Evolutionary conservation across 1,140 invertebrate species (phyloP).

Genomic region (Zaprionus kolodkinae): DNA sequence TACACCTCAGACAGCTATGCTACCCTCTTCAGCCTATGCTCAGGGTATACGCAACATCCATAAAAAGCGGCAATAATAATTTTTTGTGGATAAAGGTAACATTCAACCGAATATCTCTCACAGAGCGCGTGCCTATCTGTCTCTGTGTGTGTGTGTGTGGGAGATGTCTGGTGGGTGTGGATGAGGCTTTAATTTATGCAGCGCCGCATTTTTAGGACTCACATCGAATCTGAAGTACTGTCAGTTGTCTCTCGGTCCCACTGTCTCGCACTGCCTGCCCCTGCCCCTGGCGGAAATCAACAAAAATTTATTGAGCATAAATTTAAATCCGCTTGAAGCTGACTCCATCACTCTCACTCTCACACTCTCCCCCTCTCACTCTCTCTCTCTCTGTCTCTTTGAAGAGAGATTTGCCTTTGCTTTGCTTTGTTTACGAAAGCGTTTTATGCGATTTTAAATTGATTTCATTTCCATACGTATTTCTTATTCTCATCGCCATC

Average conservation of each 20-base stretch:
- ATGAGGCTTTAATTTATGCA: conserved; percentile 74
- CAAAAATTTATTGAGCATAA: conserved; percentile 84
- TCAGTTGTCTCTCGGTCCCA: not conserved
- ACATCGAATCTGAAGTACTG: conserved; percentile 25
- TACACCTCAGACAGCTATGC: not conserved
- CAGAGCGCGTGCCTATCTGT: not conserved
- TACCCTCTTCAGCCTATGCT: not conserved
- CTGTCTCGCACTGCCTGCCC: not conserved
- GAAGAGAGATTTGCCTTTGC: conserved; percentile 25
- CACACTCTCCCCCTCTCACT: conserved; percentile 22
- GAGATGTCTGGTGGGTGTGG: not conserved
- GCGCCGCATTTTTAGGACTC: conserved; percentile 70
- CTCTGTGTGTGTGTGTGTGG: not conserved
- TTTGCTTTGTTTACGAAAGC: conserved; percentile 69
- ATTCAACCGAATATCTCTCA: conserved; percentile 1
- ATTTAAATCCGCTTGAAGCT: conserved; percentile 71
- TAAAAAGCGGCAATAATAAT: conserved; percentile 68
- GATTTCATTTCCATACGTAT: conserved; percentile 72
- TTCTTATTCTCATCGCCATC: conserved; percentile 43
- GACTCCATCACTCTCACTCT: not conserved
- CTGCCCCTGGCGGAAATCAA: conserved; percentile 73
- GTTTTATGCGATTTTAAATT: conserved; percentile 81
- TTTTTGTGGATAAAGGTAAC: conserved; percentile 59
- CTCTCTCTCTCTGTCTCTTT: not conserved
- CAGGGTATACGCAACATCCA: conserved; percentile 38